Percentiles rank a stretch among this genome's conserved stretches.
Evolutionary conservation across 2,797 vertebrate genomes (phyloP).

Genomic region (Hipposideros larvatus): DNA sequence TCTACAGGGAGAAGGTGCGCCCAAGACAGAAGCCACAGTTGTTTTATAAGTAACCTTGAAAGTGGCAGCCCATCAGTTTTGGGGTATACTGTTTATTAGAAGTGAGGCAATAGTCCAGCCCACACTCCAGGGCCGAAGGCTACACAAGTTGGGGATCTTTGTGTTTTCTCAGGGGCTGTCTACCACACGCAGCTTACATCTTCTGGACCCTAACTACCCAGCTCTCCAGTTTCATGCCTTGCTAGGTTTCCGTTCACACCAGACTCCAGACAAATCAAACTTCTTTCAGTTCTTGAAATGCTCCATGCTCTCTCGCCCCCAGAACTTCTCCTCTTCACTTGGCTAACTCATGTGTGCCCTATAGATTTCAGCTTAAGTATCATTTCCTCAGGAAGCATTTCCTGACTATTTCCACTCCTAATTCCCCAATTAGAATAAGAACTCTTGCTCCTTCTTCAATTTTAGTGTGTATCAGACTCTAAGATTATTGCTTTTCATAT

Average conservation of each 20-base stretch:
- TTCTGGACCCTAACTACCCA: not conserved
- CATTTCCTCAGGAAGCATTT: not conserved
- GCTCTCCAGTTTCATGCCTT: constrained; percentile 20
- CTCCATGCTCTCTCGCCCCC: not conserved
- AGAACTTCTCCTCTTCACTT: not conserved
- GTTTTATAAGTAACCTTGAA: not conserved
- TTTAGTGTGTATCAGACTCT: not conserved
- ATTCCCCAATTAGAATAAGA: not conserved
- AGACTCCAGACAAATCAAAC: not conserved
- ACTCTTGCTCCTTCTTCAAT: not conserved
- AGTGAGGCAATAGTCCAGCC: not conserved
- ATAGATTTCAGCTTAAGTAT: not conserved
- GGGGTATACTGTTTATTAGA: not conserved
- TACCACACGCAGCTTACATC: not conserved
- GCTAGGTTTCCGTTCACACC: not conserved
- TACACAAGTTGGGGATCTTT: not conserved
- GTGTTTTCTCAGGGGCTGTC: not conserved
- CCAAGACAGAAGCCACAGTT: not conserved
- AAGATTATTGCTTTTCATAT: not conserved
- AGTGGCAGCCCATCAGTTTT: not conserved
- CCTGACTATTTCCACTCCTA: not conserved
- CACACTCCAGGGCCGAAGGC: not conserved
- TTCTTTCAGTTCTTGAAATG: constrained; percentile 34
- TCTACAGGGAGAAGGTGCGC: not conserved
- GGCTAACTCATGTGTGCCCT: not conserved